Percentiles rank a stretch among this genome's conserved stretches.
Conservation (phyloP, 2,113 vertebrate species). For the Felis catus region DNA sequence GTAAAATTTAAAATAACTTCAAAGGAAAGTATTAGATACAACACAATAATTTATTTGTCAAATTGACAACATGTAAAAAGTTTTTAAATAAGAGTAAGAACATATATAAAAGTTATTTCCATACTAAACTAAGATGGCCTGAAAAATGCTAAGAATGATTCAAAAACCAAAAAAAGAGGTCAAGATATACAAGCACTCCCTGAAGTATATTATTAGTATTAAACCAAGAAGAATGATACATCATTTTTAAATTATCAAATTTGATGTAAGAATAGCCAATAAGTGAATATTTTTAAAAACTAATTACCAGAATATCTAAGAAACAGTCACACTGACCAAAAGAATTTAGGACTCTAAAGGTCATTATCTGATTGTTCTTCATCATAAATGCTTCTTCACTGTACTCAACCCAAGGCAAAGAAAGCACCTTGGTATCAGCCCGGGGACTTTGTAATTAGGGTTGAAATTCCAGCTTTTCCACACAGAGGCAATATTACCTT, state of each 20-base stretch:
- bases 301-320: background rate
- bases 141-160: slow-evolving; percentile 7
- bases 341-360: background rate
- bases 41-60: background rate
- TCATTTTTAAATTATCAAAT: slow-evolving; percentile 35
- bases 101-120: background rate
- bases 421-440: background rate
- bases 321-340: background rate
- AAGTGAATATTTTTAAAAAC: background rate
- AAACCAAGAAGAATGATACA: background rate
- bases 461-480: background rate
- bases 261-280: background rate
- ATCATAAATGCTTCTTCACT: background rate
- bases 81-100: slow-evolving; percentile 2
- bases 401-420: background rate
- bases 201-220: background rate
- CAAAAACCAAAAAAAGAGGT: background rate
- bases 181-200: background rate
- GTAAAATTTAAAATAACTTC: slow-evolving; percentile 13
- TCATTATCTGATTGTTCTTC: background rate
- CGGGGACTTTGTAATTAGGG: background rate
- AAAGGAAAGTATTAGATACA: background rate
- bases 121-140: background rate
- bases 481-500: background rate
- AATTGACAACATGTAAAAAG: background rate